Percentiles rank a stretch among this genome's conserved stretches.
phyloP scores from a whole-genome alignment of 1,140 invertebrate species.

The Oryctes rhinoceros region DNA sequence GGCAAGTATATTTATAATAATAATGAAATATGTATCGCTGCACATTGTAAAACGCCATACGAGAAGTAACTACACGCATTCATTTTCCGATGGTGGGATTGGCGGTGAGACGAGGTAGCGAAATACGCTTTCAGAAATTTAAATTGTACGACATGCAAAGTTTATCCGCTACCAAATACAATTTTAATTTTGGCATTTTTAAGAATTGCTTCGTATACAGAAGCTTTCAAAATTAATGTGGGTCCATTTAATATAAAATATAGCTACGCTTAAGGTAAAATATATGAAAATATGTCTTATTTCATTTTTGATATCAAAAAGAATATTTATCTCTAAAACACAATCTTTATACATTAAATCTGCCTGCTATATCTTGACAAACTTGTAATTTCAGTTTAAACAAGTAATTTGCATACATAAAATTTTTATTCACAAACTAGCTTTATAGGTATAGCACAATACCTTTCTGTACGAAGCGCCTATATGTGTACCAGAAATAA shows the following conservation, averaged over 20 bases:
- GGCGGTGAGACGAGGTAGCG: neutral
- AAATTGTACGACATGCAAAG: neutral
- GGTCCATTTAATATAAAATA: neutral
- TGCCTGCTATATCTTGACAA: neutral
- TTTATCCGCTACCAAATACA: neutral
- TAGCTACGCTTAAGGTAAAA: neutral
- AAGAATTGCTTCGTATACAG: neutral
- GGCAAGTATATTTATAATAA: constrained; percentile 7
- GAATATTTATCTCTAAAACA: too few relatives aligned
- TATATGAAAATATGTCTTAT: neutral
- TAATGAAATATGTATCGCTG: constrained; percentile 10
- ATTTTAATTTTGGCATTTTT: neutral
- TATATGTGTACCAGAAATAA: neutral
- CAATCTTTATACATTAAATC: too few relatives aligned
- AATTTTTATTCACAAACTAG: neutral
- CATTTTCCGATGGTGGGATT: too few relatives aligned
- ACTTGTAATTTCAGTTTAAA: neutral
- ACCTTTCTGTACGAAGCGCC: neutral
- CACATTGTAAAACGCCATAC: neutral
- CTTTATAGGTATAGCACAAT: neutral
- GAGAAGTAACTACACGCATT: neutral
- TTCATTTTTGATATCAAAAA: too few relatives aligned
- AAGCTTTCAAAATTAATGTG: neutral
- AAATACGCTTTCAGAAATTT: neutral
- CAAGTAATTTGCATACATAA: neutral